Percentiles rank a stretch among this genome's conserved stretches.
phyloP scores from a whole-genome alignment of 1,140 invertebrate species.

The Homalodisca vitripennis region DNA sequence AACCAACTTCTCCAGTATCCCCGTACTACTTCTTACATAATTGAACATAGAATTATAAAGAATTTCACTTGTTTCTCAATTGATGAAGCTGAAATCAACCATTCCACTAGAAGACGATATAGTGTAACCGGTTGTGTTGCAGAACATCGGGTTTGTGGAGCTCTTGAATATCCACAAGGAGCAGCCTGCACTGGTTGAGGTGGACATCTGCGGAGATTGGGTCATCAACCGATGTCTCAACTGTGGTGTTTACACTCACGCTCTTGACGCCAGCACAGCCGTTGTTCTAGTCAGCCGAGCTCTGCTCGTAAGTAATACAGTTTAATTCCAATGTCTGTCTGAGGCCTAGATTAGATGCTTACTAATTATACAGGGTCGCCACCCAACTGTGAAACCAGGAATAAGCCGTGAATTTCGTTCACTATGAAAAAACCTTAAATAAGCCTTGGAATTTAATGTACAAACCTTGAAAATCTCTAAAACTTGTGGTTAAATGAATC shows the following conservation, averaged over 20 bases:
- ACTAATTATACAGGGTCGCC: too few species aligned
- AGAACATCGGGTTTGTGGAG: conserved; percentile 40
- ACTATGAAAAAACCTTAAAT: too few species aligned
- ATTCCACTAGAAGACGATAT: too few species aligned
- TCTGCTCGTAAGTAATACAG: conserved; percentile 52
- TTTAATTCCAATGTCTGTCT: too few species aligned
- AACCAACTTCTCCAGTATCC: not conserved
- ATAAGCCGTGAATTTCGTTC: too few species aligned
- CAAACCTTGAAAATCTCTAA: too few species aligned
- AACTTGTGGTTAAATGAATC: too few species aligned
- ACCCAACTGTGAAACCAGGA: too few species aligned
- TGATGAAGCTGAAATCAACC: not conserved
- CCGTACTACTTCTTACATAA: not conserved
- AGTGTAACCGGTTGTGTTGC: conserved; percentile 16
- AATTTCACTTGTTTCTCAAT: not conserved
- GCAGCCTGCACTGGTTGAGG: conserved; percentile 50
- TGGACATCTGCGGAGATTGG: conserved; percentile 52
- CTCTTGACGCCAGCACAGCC: conserved; percentile 53
- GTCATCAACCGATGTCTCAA: conserved; percentile 52
- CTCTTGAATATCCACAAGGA: conserved; percentile 51
- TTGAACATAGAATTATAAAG: not conserved
- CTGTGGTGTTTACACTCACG: conserved; percentile 53
- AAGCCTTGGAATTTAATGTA: too few species aligned
- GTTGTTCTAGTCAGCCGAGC: conserved; percentile 50
- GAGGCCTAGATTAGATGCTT: too few species aligned